Evolutionary conservation across 1,140 invertebrate genomes (phyloP).

Genomic region (Trachelipus rathkii): DNA sequence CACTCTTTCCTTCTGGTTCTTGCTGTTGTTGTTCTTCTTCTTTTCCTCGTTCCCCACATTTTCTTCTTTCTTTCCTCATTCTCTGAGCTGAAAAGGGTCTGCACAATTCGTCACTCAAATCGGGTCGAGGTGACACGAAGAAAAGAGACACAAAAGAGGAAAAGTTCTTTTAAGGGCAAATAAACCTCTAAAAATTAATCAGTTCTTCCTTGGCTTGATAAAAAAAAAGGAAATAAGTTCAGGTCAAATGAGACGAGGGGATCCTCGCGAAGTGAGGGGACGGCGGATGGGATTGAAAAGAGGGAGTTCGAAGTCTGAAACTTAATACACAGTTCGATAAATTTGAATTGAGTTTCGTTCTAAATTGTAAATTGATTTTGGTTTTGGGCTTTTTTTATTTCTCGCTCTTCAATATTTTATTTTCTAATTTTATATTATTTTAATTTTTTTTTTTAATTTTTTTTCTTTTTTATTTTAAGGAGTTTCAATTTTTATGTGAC

Average conservation of each 20-base stretch:
- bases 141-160: too few species aligned
- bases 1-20: too few species aligned
- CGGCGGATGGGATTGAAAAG: not conserved
- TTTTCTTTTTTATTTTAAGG: too few species aligned
- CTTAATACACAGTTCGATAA: conserved; percentile 11
- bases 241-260: not conserved
- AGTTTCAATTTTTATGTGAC: too few species aligned
- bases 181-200: conserved; percentile 2
- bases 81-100: too few species aligned
- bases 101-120: too few species aligned
- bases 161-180: not conserved
- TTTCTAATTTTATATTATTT: too few species aligned
- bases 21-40: too few species aligned
- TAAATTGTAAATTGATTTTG: conserved; percentile 7
- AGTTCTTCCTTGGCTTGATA: not conserved
- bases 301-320: not conserved
- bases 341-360: conserved; percentile 4
- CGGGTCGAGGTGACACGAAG: too few species aligned
- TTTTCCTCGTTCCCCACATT: too few species aligned
- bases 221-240: not conserved
- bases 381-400: not conserved
- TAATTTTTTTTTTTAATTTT: too few species aligned
- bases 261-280: not conserved
- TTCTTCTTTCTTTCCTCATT: too few species aligned
- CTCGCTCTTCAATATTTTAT: not conserved